Percentiles rank a stretch among this genome's conserved stretches.
These are phyloP conservation scores for Euphydryas editha DNA, from an alignment of 2,888 invertebrate genomes.

Conservation along the genomic window DNA sequence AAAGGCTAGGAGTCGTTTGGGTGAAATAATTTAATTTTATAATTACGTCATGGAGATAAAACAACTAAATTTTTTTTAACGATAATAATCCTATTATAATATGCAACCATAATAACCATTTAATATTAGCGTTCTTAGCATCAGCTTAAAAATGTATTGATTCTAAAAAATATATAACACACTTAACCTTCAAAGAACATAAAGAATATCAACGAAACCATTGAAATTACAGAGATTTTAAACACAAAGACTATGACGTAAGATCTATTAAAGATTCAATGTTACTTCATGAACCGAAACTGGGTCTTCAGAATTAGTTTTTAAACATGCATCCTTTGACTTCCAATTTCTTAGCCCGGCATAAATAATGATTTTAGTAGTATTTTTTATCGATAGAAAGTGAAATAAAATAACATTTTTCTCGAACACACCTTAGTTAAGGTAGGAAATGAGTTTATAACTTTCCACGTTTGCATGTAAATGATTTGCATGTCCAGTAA, in stretches of 20 bases:
- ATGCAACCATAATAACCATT: no score
- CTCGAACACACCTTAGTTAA: no score
- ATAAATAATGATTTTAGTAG: neutral
- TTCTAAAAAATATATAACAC: neutral
- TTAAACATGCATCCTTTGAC: slow-evolving; percentile 1
- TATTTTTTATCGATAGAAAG: neutral
- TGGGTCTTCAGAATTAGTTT: slow-evolving; percentile 6
- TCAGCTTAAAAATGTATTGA: neutral
- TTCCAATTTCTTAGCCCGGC: neutral
- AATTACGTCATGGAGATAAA: neutral
- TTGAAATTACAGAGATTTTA: slow-evolving; percentile 34
- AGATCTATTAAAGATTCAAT: slow-evolving; percentile 31
- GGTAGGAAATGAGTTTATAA: no score
- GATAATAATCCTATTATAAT: no score
- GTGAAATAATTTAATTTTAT: neutral
- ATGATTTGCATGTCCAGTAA: no score
- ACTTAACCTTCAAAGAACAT: slow-evolving; percentile 5
- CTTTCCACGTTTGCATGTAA: no score
- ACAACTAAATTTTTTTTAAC: neutral
- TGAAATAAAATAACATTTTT: no score
- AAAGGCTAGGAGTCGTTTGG: neutral
- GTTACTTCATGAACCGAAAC: neutral
- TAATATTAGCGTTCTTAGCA: neutral
- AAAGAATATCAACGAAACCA: slow-evolving; percentile 9
- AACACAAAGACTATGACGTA: slow-evolving; percentile 38